Conservation (phyloP, 2,888 invertebrate species). For the Patella caerulea region DNA sequence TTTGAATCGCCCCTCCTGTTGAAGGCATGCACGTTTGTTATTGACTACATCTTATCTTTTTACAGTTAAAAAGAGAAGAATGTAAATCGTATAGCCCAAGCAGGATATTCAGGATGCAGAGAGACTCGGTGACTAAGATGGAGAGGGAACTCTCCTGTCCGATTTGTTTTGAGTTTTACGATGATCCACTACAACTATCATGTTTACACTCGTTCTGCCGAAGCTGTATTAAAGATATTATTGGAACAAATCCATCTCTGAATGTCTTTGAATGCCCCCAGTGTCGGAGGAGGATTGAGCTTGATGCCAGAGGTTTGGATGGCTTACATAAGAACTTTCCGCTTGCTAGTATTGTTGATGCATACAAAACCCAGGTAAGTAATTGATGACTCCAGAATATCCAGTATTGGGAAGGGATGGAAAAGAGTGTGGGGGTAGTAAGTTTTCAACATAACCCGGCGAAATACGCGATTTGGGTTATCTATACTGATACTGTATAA, state of each 20-base stretch:
- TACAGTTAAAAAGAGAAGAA: too few species aligned
- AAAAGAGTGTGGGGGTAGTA: too few species aligned
- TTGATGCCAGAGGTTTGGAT: neutral
- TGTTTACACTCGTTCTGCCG: slow-evolving; percentile 24
- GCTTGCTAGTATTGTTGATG: slow-evolving; percentile 20
- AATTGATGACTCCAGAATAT: too few species aligned
- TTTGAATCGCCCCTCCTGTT: too few species aligned
- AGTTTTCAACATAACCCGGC: too few species aligned
- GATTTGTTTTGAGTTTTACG: slow-evolving; percentile 18
- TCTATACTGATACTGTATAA: too few species aligned
- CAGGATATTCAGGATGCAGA: too few species aligned
- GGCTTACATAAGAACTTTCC: slow-evolving; percentile 17
- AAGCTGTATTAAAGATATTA: slow-evolving; percentile 4
- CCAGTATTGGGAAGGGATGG: too few species aligned
- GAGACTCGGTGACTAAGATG: neutral
- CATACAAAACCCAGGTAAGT: neutral
- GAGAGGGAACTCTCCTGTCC: slow-evolving; percentile 17
- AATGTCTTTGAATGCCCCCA: slow-evolving; percentile 20
- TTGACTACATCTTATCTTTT: too few species aligned
- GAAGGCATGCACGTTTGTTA: too few species aligned
- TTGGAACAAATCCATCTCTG: neutral
- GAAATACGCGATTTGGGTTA: too few species aligned
- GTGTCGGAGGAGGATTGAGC: slow-evolving; percentile 9
- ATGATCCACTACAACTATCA: slow-evolving; percentile 13
- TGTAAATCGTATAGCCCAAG: too few species aligned